Conservation (phyloP, 1,140 invertebrate species). For the Leptinotarsa undecemlineata region DNA sequence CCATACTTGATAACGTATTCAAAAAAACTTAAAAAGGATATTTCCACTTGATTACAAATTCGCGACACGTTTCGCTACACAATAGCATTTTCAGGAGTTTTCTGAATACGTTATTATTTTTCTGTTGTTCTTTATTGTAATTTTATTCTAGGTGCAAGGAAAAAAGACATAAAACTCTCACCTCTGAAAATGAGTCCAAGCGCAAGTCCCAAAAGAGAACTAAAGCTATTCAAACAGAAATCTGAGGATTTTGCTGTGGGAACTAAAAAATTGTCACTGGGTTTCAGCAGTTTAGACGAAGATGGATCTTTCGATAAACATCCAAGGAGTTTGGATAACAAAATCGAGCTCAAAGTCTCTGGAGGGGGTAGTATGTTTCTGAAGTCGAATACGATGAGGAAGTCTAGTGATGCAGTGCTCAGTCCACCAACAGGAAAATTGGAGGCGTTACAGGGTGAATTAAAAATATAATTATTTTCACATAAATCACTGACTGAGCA, state of each 20-base stretch:
- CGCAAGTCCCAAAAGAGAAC: conserved; percentile 39
- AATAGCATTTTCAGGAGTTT: too few relatives aligned
- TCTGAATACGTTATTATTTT: too few relatives aligned
- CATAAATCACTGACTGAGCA: too few relatives aligned
- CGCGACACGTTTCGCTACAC: too few relatives aligned
- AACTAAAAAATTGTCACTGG: conserved; percentile 43
- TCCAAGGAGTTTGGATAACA: conserved; percentile 41
- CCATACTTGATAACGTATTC: too few relatives aligned
- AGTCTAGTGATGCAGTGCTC: conserved; percentile 25
- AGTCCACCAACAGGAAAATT: conserved; percentile 24
- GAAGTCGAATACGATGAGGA: conserved; percentile 66
- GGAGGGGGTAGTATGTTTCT: conserved; percentile 73
- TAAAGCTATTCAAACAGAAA: conserved; percentile 49
- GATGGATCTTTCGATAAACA: conserved; percentile 41
- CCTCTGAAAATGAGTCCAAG: conserved; percentile 43
- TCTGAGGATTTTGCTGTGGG: conserved; percentile 48
- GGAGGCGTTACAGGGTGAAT: conserved; percentile 44
- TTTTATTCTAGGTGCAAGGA: conserved; percentile 37
- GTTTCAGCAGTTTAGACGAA: conserved; percentile 50
- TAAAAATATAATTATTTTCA: conserved; percentile 10
- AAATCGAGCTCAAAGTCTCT: conserved; percentile 55
- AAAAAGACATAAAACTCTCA: conserved; percentile 47
- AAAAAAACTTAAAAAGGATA: too few relatives aligned
- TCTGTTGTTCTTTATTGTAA: too few relatives aligned
- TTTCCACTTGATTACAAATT: too few relatives aligned